Base-by-base conservation (phyloP, 2,888 invertebrate species). In the Encarsia formosa region DNA sequence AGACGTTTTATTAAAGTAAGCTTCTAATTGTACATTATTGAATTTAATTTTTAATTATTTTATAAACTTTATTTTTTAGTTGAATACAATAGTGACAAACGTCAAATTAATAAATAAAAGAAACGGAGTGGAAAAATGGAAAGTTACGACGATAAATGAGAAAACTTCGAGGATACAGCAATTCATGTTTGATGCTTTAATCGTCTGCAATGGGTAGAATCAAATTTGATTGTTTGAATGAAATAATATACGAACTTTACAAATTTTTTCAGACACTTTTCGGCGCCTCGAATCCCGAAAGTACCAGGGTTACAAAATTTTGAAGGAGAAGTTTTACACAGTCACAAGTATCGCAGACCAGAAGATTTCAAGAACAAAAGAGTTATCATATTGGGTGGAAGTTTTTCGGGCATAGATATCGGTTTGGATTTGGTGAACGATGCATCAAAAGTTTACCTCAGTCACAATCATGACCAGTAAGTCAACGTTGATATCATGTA, bases 381-480 rank as follows among this genome's bases (percentile, higher is more conserved):
- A 3, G 85, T 89, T 0, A 75, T 87, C 1, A 68, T 88, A 0
- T 74, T 90, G 1, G 90, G 90, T 2, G 86, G 86, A 1, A 84
- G 84, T 0, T 80, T 86, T 9, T 89, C 89, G 0, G 90, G 88
- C 0, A 70, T 84, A 26, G 91, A 91, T 64, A 81, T 91, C 29
- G 79, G 82, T 2, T 74, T 83, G 1, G 87, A 88, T 57, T 66
- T 88, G 15, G 70, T 79, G 11, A 72, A 75, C 35, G 63, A 74
- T 11, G 79, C 80, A 0, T 62, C 71, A 16, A 76, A 75, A 52
- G 73, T 83, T 35, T 75, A 80, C 22, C 74, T 82, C 51, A 81
- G 81, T 51, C 81, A 81, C 57, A 80, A 81, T 56, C n/a, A n/a
- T n/a, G n/a, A 1, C n/a, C 3, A n/a, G n/a, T n/a, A n/a, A n/a